Evolutionary conservation across 2,797 vertebrate genomes (phyloP), one percentile per base, ranked within the genome.

Genomic region (Anableps anableps): DNA sequence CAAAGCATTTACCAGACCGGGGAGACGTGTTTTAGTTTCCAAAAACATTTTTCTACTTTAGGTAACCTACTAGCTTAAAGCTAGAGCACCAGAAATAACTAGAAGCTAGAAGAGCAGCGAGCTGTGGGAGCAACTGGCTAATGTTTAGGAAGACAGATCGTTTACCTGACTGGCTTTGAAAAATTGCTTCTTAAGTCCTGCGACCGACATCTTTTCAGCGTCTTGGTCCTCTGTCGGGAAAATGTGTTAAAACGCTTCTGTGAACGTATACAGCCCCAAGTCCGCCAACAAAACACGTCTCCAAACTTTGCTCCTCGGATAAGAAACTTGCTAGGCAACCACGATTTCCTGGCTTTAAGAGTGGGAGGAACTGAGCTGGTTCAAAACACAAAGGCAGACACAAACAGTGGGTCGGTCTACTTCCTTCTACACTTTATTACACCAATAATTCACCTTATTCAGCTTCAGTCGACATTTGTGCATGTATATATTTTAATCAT

Each of bases 151-250:
- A 74, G 77, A 50, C 83, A 7, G 51, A 11, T 43, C 60, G 19
- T 91, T 93, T 92, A 99, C 98, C 98, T 99, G 98, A 78, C 96
- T 99, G 0, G 98, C 98, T 95, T 99, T 99, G 95, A 98, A 97
- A 94, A 99, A 97, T 87, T 99, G 98, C 86, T 99, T 99, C 96
- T 97, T 98, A 60, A 99, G 89, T 83, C 98, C 98, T 16, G 98
- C 97, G 78, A 99, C 97, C 50, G 98, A 99, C 98, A 99, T 99
- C 85, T 92, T 55, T 95, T 84, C 48, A 19, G 50, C 36, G 70
- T 76, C 73, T n/a, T 74, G 50, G 64, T 81, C 43, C 48, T 74
- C 66, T 51, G 48, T 23, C 19, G 47, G 21, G 31, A 45, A 81
- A 79, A 53, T 17, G 2, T 76, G 7, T 68, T 31, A 75, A 78